A percentile compares a stretch with the other conserved stretches of the same genome.
These are phyloP conservation scores for Scolopax rusticola DNA, from an alignment of 2,797 vertebrate species.

Conservation along the genomic window DNA sequence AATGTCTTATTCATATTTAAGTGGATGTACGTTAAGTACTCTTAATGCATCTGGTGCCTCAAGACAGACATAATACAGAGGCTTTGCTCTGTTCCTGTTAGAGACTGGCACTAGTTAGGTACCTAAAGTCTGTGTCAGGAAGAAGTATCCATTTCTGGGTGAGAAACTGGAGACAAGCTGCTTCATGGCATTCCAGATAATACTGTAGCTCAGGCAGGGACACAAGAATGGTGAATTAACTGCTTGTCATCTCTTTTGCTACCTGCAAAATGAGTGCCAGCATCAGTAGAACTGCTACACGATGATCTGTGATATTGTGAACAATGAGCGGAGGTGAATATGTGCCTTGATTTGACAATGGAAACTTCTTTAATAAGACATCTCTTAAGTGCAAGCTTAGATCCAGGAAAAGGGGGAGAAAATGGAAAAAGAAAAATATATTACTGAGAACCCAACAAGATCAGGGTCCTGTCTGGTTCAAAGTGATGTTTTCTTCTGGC, in stretches of 20 bases:
- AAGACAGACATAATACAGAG: neutral
- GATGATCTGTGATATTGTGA: neutral
- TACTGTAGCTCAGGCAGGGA: neutral
- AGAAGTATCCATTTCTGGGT: neutral
- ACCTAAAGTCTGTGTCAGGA: neutral
- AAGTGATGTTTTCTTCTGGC: neutral
- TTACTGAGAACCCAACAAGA: neutral
- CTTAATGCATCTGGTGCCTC: neutral
- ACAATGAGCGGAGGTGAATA: rapidly evolving
- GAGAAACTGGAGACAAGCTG: neutral
- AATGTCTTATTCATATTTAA: neutral
- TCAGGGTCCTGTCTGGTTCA: neutral
- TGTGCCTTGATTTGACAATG: neutral
- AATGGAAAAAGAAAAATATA: neutral
- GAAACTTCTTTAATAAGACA: neutral
- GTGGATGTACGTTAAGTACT: neutral
- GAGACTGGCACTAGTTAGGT: neutral
- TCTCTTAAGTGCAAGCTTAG: neutral
- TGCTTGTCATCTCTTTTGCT: neutral
- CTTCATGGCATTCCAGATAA: neutral
- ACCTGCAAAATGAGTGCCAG: neutral
- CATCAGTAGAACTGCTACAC: neutral
- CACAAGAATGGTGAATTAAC: neutral
- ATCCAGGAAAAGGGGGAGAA: neutral
- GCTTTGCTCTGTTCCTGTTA: neutral